Evolutionary conservation across 2,797 vertebrate genomes (phyloP).

Genomic region (Notamacropus eugenii): DNA sequence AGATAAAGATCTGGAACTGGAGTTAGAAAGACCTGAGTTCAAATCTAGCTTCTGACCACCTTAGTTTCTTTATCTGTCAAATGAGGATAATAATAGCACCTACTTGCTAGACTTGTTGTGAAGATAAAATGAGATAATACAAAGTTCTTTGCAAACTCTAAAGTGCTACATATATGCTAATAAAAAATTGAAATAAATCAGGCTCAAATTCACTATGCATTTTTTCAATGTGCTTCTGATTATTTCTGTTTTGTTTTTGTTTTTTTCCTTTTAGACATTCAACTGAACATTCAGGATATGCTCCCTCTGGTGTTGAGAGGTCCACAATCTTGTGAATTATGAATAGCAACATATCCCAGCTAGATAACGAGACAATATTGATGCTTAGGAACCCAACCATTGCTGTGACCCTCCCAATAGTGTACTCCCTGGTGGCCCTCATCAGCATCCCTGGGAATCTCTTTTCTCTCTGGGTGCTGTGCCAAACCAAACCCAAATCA

Average conservation of each 20-base stretch:
- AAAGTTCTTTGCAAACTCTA: not conserved
- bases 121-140: not conserved
- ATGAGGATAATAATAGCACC: not conserved
- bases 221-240: not conserved
- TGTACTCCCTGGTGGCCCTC: conserved; percentile 89
- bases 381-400: conserved; percentile 85
- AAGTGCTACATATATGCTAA: not conserved
- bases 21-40: not conserved
- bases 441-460: conserved; percentile 92
- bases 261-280: conserved; percentile 70
- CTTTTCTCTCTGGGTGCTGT: conserved; percentile 92
- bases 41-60: not conserved
- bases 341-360: conserved; percentile 72
- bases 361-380: conserved; percentile 89
- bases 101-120: not conserved
- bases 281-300: conserved; percentile 58
- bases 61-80: not conserved
- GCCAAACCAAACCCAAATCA: conserved; percentile 90
- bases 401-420: conserved; percentile 83
- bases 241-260: conserved; percentile 38
- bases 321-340: conserved; percentile 74
- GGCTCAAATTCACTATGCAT: not conserved
- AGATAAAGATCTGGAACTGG: not conserved
- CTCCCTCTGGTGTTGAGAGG: not conserved
- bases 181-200: not conserved